These are phyloP conservation scores for Gymnogyps californianus DNA, from an alignment of 2,113 vertebrate species.

Conservation along the genomic window DNA sequence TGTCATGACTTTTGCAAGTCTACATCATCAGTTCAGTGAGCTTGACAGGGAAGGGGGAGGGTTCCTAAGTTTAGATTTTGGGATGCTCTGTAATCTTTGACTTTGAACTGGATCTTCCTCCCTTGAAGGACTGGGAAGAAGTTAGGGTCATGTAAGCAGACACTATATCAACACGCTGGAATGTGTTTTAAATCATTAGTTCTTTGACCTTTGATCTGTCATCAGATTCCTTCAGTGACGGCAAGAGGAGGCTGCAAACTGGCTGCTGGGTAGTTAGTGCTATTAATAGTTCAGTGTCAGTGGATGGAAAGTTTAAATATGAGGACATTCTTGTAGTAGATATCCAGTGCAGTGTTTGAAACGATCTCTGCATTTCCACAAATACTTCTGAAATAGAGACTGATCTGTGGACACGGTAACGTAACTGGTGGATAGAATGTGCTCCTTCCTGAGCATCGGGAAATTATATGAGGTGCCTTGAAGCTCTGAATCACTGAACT, in stretches of 20 bases:
- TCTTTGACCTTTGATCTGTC: conserved; percentile 62
- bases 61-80: neutral
- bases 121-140: neutral
- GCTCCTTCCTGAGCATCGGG: neutral
- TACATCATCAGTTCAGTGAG: neutral
- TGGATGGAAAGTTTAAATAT: neutral
- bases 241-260: neutral
- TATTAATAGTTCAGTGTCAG: neutral
- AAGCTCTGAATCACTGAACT: neutral
- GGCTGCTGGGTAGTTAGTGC: neutral
- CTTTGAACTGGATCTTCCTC: conserved; percentile 37
- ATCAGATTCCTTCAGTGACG: neutral
- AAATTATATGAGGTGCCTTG: neutral
- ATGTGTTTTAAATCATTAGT: conserved; percentile 55
- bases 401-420: neutral
- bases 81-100: conserved; percentile 14
- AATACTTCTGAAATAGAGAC: neutral
- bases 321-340: neutral
- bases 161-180: conserved; percentile 31
- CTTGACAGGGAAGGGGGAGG: neutral
- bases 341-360: neutral
- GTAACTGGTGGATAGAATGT: neutral
- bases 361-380: neutral
- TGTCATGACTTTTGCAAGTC: neutral
- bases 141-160: conserved; percentile 32